These are phyloP conservation scores for Temnothorax unifasciatus DNA, from an alignment of 2,888 invertebrate genomes.

Conservation along the genomic window DNA sequence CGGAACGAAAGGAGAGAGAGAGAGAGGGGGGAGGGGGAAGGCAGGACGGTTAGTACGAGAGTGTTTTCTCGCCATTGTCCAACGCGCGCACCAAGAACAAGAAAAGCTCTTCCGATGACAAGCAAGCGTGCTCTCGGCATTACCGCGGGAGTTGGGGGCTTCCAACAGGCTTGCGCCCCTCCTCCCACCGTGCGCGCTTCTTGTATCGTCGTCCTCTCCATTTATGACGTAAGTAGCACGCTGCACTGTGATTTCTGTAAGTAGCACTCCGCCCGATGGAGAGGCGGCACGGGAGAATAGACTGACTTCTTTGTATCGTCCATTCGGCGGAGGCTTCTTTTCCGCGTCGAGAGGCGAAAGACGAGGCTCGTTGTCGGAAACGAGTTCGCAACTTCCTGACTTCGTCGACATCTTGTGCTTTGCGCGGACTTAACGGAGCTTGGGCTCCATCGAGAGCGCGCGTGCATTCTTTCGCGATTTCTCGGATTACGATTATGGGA, in stretches of 20 bases:
- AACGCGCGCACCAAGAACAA: slow-evolving; percentile 83
- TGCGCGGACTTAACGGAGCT: slow-evolving; percentile 49
- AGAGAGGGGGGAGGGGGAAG: slow-evolving; percentile 50
- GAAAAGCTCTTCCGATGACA: slow-evolving; percentile 81
- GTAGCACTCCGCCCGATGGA: slow-evolving; percentile 84
- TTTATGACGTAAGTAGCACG: slow-evolving; percentile 82
- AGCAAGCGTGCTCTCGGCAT: slow-evolving; percentile 75
- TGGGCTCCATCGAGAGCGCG: slow-evolving; percentile 48
- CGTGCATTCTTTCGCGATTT: slow-evolving; percentile 57
- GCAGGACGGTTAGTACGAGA: slow-evolving; percentile 63
- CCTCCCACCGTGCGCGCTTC: slow-evolving; percentile 73
- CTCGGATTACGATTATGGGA: slow-evolving; percentile 18
- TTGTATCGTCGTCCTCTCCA: slow-evolving; percentile 75
- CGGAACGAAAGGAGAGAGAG: slow-evolving; percentile 48
- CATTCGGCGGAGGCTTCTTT: slow-evolving; percentile 67
- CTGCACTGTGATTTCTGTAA: slow-evolving; percentile 84
- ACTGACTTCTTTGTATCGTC: slow-evolving; percentile 69
- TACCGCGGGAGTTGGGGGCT: slow-evolving; percentile 71
- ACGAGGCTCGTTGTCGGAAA: slow-evolving; percentile 61
- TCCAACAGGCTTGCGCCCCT: slow-evolving; percentile 64
- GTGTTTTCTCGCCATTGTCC: slow-evolving; percentile 83
- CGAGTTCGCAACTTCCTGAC: slow-evolving; percentile 60
- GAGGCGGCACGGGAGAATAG: slow-evolving; percentile 64
- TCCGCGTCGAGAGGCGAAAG: slow-evolving; percentile 57
- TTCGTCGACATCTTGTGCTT: slow-evolving; percentile 54